phyloP scores from a whole-genome alignment of 2,888 invertebrate genomes.

The Cylloceria caligata region DNA sequence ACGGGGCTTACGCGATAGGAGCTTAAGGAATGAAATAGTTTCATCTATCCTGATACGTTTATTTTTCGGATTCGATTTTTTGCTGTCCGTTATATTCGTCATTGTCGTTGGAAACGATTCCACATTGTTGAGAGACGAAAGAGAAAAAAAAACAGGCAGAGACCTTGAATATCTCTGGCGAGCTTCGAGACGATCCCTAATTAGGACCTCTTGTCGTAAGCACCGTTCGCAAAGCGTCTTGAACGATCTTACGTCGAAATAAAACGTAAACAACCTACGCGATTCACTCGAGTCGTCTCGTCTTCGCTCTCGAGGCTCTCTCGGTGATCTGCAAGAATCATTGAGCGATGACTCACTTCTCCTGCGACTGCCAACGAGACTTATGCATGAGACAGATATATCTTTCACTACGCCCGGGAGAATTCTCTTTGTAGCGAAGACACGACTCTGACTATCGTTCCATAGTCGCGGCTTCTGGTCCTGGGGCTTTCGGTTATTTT shows the following conservation, averaged over 20 bases:
- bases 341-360: constrained; percentile 59
- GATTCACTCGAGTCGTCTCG: constrained; percentile 27
- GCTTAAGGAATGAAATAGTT: constrained; percentile 4
- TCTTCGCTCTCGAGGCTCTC: constrained; percentile 6
- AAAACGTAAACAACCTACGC: constrained; percentile 47
- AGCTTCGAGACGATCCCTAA: constrained; percentile 56
- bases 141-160: constrained; percentile 6
- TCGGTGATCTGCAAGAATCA: constrained; percentile 29
- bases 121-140: neutral
- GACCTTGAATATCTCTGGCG: constrained; percentile 39
- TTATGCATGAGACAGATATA: neutral
- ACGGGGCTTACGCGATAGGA: neutral
- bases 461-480: neutral
- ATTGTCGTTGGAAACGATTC: neutral
- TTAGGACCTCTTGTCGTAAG: constrained; percentile 67
- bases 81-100: constrained; percentile 6
- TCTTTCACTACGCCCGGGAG: neutral
- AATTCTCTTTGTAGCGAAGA: neutral
- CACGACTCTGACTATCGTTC: neutral
- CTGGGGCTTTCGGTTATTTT: neutral
- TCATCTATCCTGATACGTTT: neutral
- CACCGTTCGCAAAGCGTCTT: constrained; percentile 20
- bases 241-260: constrained; percentile 38
- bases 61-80: constrained; percentile 19
- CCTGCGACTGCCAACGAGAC: constrained; percentile 10